phyloP scores from a whole-genome alignment of 2,113 vertebrate genomes.

The Urocolius indicus region DNA sequence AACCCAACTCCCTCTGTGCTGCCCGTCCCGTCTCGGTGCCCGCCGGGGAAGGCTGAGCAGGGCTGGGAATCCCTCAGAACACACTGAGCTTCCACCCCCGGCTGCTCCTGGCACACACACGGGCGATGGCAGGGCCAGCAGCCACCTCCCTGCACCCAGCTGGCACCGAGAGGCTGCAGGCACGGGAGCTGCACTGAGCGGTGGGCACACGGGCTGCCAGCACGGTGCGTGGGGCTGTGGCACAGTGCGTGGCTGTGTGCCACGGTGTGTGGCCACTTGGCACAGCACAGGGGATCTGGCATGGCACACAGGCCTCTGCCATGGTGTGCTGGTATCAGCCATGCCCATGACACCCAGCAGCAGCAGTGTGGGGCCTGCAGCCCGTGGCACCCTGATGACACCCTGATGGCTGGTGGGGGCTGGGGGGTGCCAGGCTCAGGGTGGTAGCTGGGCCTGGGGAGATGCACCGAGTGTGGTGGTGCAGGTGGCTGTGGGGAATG shows the following conservation, averaged over 20 bases:
- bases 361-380: rapidly evolving
- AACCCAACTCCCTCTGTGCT: not conserved
- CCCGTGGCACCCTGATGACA: not conserved
- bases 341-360: not conserved
- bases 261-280: no score
- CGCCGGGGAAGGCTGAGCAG: not conserved
- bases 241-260: rapidly evolving
- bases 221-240: not conserved
- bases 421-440: not conserved
- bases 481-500: rapidly evolving
- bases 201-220: rapidly evolving
- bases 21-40: not conserved
- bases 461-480: no score
- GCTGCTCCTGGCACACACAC: not conserved
- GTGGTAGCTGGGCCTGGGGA: not conserved
- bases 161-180: no score
- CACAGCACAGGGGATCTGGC: no score
- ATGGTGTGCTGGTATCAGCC: not conserved
- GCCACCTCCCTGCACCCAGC: not conserved
- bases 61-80: not conserved
- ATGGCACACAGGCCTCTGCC: not conserved
- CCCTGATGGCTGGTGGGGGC: not conserved
- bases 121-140: not conserved
- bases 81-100: not conserved
- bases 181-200: rapidly evolving